Base-by-base conservation (phyloP, 2,888 invertebrate species). In the Hirtodrosophila trivittata region DNA sequence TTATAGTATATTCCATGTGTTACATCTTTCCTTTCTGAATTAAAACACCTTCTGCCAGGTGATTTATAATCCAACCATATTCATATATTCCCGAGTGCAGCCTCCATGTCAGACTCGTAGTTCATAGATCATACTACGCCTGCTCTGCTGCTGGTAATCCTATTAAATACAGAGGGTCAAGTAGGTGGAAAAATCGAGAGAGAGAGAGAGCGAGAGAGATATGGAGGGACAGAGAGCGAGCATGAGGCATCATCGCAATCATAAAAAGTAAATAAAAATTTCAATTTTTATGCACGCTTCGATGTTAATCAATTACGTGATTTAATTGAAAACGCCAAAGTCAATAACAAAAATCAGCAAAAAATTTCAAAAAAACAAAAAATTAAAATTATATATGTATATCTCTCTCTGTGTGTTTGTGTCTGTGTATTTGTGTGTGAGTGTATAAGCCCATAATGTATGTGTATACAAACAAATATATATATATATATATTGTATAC, bases 301-400 rank as follows among this genome's bases (percentile, higher is more conserved):
- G 64, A 51, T 64, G 77, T 78, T 80, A 82, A 80, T 80, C 80
- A 80, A 80, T 82, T 78, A 78, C 74, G 83, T 80, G 83, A 70
- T 82, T 82, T 80, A 80, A 80, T 80, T 80, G 80, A 81, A 80
- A 72, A 74, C 59, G 66, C 68, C 76, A 82, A 74, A 82, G 83
- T 80, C 80, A 80, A 80, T 70, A 80, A 37, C 35, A 63, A 43
- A 63, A 66, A 63, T 38, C 54, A 60, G 26, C 14, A 52, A 47
- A 18, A 60, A 56, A 50, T 43, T 51, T 38, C 37, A 47, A 51
- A 60, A 59, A 39, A 49, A 37, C 37, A 59, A 46, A 43, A 16
- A 33, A 49, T 18, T 43, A 32, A 38, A n/a, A n/a, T n/a, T n/a
- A n/a, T n/a, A n/a, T n/a, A n/a, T n/a, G n/a, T n/a, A n/a, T n/a